Evolutionary conservation across 2,888 invertebrate genomes (phyloP).

Genomic region (Phaonia tiefii): DNA sequence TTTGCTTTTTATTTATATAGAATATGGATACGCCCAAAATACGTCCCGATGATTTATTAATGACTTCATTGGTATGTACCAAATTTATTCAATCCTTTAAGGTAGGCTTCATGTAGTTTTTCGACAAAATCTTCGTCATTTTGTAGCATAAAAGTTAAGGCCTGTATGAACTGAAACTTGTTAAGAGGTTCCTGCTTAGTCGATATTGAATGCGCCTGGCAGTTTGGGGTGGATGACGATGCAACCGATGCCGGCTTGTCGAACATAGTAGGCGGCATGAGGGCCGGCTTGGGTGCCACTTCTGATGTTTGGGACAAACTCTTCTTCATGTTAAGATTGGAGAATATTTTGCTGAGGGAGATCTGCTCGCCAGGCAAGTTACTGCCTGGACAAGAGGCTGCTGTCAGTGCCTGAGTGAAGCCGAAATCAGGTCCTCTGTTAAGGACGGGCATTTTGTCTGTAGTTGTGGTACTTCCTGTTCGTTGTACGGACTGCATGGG

Average conservation of each 20-base stretch:
- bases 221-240: slow-evolving; percentile 17
- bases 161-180: slow-evolving; percentile 93
- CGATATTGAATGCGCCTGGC: slow-evolving; percentile 40
- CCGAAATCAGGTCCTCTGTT: slow-evolving; percentile 56
- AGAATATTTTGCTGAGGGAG: slow-evolving; percentile 64
- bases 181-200: slow-evolving; percentile 86
- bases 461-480: slow-evolving; percentile 33
- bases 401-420: slow-evolving; percentile 60
- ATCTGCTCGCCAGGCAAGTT: slow-evolving; percentile 61
- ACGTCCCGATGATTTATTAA: no score
- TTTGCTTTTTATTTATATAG: no score
- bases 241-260: slow-evolving; percentile 81
- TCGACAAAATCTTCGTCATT: slow-evolving; percentile 93
- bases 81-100: slow-evolving; percentile 85
- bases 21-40: no score
- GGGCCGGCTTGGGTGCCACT: slow-evolving; percentile 83
- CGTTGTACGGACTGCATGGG: slow-evolving; percentile 46
- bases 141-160: slow-evolving; percentile 91
- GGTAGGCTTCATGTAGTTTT: slow-evolving; percentile 95
- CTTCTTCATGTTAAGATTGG: slow-evolving; percentile 55
- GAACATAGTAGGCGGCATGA: slow-evolving; percentile 94
- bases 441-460: slow-evolving; percentile 47
- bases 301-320: slow-evolving; percentile 52
- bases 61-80: slow-evolving; percentile 63
- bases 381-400: slow-evolving; percentile 55